Base-by-base conservation (phyloP, 2,113 vertebrate species). In the Cyanoderma ruficeps region DNA sequence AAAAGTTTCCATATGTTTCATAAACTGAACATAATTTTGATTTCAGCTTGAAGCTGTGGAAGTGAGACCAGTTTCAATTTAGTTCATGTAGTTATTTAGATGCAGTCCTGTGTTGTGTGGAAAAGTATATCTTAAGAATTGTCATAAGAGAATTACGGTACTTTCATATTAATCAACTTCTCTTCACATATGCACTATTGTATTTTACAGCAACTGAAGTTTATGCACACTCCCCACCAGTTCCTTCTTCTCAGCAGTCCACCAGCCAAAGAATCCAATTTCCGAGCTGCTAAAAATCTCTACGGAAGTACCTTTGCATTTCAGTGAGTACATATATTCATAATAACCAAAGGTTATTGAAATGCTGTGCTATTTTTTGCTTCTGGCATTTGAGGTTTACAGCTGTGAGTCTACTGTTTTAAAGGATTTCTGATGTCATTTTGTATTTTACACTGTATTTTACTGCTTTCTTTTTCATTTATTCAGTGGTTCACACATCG, bases 231-330 rank as follows among this genome's bases (percentile, higher is more conserved):
- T 44, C 98, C 98, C 21, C 99, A 99, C 96, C 99, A 99, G 76
- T 99, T 99, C 94, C 98, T 99, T 39, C 98, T 99, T 71, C 99
- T 99, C 94, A 99, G 99, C 97, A 99, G 99, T 96, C 99, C 99
- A 94, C 99, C 99, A 97, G 99, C 99, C 98, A 99, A 99, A 99
- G 99, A 99, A 98, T 98, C 98, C 92, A 99, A 99, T 97, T 99
- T 99, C 93, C 97, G 98, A 98, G 98, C 98, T 98, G 99, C 99
- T 97, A 99, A 99, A 98, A 98, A 97, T 97, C 98, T 98, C 90
- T 99, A 98, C 2, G 99, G 99, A 96, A 99, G 99, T 97, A 99
- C 99, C 70, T 99, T 99, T 90, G 99, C 99, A 95, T 99, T 99
- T 98, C 99, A 99, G 99, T 99, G 92, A 98, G 99, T 98, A 82